Evolutionary conservation across 2,113 vertebrate species (phyloP), one percentile per base, ranked within the genome.

Genomic region (Archilochus colubris): DNA sequence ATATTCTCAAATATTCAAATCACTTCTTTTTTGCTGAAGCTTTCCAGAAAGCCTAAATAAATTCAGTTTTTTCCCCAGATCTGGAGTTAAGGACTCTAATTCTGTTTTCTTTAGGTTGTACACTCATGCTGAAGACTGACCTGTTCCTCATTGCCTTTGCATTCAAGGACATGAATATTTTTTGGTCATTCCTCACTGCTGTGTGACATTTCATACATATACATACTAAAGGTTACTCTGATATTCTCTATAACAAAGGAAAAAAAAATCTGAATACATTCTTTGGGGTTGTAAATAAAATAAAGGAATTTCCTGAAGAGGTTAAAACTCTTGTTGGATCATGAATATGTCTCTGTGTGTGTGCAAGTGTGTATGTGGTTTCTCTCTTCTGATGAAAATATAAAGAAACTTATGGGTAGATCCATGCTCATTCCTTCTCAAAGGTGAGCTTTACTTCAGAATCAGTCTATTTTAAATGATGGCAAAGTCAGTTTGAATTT

Each of bases 271-370:
- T 53, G 21, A 22, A 40, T 6, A 33, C 7, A 21, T 57, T 53
- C 4, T 89, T 36, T n/a, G 6, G 4, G 2, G 2, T 16, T 86
- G 4, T 27, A 76, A 82, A 82, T 28, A n/a, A 69, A 53, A 43
- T 12, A 55, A 36, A 85, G 7, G 17, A 63, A 72, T 82, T 86
- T 61, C 61, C n/a, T 48, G 10, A 80, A 14, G 6, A 13, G 0
- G 2, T 36, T 82, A 85, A 85, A 79, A 14, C 6, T 44, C 4
- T 57, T 64, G 28, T 17, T 27, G 16, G 10, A 36, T 44, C 10
- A 17, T 3, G 0, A 11, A 4, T 15, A 14, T 43, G 4, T 31
- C 7, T 55, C 6, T 25, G 15, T 55, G 3, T 20, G 3, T 7
- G 31, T 27, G 7, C 23, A 51, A 18, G 20, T 36, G 61, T 66